These are phyloP conservation scores for Phrynocephalus forsythii DNA, from an alignment of 2,797 vertebrate genomes.

Conservation along the genomic window DNA sequence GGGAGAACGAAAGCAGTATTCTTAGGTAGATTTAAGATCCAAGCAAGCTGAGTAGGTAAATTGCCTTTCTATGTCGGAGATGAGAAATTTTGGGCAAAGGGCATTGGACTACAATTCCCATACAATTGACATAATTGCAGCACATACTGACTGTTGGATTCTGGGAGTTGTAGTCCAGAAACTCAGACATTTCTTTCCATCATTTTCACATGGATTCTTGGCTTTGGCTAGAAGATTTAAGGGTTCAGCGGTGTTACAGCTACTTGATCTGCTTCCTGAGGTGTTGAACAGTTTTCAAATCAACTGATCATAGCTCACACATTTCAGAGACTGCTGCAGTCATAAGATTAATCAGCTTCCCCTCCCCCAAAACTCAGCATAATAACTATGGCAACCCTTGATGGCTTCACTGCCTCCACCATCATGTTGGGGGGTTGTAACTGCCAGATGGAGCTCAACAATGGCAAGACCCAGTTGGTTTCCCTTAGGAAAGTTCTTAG, in stretches of 20 bases:
- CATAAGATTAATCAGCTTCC: neutral
- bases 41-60: neutral
- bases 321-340: neutral
- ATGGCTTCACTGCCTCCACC: neutral
- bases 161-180: no score
- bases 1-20: neutral
- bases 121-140: no score
- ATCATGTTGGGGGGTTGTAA: neutral
- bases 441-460: slow-evolving; percentile 24
- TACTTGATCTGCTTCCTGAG: neutral
- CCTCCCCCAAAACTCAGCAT: neutral
- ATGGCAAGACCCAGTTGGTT: slow-evolving; percentile 24
- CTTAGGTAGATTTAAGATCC: neutral
- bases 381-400: slow-evolving; percentile 5
- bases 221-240: neutral
- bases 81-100: no score
- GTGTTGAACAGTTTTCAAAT: neutral
- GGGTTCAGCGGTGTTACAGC: neutral
- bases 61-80: neutral
- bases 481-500: slow-evolving; percentile 20
- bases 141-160: no score
- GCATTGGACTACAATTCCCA: no score
- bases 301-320: neutral
- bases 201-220: neutral
- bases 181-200: no score